phyloP scores from a whole-genome alignment of 1,140 invertebrate genomes.

The Orchesella cincta region DNA sequence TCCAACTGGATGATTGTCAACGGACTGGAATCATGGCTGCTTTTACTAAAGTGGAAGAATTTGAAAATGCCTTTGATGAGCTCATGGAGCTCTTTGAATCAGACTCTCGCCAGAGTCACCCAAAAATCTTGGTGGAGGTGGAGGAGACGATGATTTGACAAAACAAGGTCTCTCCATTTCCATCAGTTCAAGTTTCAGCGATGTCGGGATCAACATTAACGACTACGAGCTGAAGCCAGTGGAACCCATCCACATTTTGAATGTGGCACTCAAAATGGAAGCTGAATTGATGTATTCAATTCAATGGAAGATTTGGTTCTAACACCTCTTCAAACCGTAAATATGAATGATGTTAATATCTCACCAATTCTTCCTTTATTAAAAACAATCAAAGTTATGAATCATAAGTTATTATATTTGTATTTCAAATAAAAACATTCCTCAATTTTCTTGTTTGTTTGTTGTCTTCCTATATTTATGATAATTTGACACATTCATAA shows the following conservation, averaged over 20 bases:
- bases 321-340: too few species aligned
- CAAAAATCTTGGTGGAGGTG: slow-evolving; percentile 61
- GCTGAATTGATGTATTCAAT: too few species aligned
- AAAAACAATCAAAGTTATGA: too few species aligned
- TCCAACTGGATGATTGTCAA: slow-evolving; percentile 58
- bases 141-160: slow-evolving; percentile 51
- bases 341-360: too few species aligned
- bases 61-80: slow-evolving; percentile 80
- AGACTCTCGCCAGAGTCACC: slow-evolving; percentile 70
- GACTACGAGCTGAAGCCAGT: slow-evolving; percentile 54
- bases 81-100: slow-evolving; percentile 74
- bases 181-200: slow-evolving; percentile 48
- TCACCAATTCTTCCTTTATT: too few species aligned
- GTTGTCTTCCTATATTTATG: too few species aligned
- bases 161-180: slow-evolving; percentile 48
- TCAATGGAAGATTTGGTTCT: too few species aligned
- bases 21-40: slow-evolving; percentile 90
- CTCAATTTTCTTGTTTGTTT: too few species aligned
- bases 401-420: too few species aligned
- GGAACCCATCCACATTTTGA: slow-evolving; percentile 91
- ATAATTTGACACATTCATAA: too few species aligned
- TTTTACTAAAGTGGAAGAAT: slow-evolving; percentile 84
- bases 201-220: slow-evolving; percentile 45
- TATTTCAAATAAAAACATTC: too few species aligned
- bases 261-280: slow-evolving; percentile 80